Conservation (phyloP, 2,888 invertebrate species). For the Isotomurus palustris region DNA sequence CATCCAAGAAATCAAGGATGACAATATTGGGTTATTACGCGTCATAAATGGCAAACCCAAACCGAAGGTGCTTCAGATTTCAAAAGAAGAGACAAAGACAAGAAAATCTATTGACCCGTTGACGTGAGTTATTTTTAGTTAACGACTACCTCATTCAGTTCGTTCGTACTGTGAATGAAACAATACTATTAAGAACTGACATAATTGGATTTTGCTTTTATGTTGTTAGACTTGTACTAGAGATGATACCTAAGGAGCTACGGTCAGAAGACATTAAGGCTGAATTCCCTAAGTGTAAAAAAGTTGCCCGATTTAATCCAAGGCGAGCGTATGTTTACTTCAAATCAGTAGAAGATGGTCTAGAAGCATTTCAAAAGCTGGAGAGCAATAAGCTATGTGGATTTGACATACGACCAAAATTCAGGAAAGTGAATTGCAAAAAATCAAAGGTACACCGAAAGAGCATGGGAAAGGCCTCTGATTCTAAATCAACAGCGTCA, state of each 20-base stretch:
- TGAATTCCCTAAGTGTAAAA: constrained; percentile 12
- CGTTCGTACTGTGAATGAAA: neutral
- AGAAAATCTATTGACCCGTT: constrained; percentile 3
- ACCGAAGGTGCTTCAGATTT: neutral
- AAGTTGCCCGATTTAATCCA: constrained; percentile 19
- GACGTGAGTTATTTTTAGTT: neutral
- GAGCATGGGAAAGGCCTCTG: neutral
- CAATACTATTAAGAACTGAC: neutral
- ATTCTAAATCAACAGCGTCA: too few relatives aligned
- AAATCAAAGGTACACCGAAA: neutral
- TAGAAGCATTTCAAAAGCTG: constrained; percentile 11
- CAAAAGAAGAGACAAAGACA: neutral
- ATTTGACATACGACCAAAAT: constrained; percentile 10
- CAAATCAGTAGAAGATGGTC: constrained; percentile 4
- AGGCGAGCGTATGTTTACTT: constrained; percentile 22
- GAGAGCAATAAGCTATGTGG: constrained; percentile 13
- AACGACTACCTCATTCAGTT: too few relatives aligned
- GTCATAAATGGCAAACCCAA: constrained; percentile 2
- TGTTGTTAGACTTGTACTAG: constrained; percentile 16
- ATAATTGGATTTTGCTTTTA: neutral
- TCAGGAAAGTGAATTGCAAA: constrained; percentile 11
- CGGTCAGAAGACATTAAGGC: constrained; percentile 2
- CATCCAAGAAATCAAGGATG: constrained; percentile 10
- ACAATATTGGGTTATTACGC: constrained; percentile 10
- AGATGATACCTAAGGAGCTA: constrained; percentile 12